Evolutionary conservation across 1,140 invertebrate genomes (phyloP).

Genomic region (Latrodectus geometricus): DNA sequence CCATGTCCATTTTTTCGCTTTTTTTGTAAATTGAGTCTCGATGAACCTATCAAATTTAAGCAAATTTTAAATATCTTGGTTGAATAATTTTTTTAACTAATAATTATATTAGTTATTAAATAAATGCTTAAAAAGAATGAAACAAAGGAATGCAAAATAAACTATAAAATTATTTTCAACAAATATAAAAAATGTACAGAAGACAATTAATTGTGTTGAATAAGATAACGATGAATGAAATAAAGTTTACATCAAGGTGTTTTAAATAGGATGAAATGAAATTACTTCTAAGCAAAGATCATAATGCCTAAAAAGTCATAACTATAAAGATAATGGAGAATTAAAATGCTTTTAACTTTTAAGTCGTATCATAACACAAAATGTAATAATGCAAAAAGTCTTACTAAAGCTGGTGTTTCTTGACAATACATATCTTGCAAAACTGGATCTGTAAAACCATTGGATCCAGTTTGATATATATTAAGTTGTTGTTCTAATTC

Average conservation of each 20-base stretch:
- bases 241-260: too few relatives aligned
- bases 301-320: neutral
- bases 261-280: too few relatives aligned
- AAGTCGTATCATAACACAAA: neutral
- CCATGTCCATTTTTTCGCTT: slow-evolving; percentile 85
- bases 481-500: slow-evolving; percentile 84
- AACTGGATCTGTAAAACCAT: slow-evolving; percentile 52
- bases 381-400: neutral
- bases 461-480: slow-evolving; percentile 68
- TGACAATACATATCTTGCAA: slow-evolving; percentile 39
- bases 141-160: too few relatives aligned
- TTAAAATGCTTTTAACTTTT: neutral
- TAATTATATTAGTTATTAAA: too few relatives aligned
- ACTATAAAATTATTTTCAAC: too few relatives aligned
- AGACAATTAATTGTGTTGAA: too few relatives aligned
- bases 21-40: slow-evolving; percentile 38
- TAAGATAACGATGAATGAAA: too few relatives aligned
- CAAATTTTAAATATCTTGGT: too few relatives aligned
- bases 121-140: too few relatives aligned
- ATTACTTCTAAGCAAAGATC: neutral
- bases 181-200: too few relatives aligned
- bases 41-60: slow-evolving; percentile 2
- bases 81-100: too few relatives aligned
- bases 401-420: slow-evolving; percentile 30
- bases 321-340: neutral